phyloP scores from a whole-genome alignment of 1,140 invertebrate genomes.

The Mya arenaria region DNA sequence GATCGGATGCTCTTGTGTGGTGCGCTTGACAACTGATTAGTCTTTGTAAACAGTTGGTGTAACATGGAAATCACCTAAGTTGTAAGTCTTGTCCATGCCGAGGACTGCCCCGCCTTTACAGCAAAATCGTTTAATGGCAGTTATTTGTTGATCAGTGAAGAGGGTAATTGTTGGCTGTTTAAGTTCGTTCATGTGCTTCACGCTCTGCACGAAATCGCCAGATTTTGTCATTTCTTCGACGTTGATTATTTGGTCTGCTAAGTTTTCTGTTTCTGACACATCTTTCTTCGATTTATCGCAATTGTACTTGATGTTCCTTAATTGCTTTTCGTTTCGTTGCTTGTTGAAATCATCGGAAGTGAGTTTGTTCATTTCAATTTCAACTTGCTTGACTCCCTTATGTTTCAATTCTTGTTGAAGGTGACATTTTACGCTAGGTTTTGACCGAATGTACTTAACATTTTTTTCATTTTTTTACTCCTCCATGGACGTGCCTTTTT shows the following conservation, averaged over 20 bases:
- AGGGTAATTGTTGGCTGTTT: constrained; percentile 10
- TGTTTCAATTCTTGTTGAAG: neutral
- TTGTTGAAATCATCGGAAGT: neutral
- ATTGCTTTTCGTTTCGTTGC: constrained; percentile 2
- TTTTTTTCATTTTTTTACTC: neutral
- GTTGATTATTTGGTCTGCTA: constrained; percentile 1
- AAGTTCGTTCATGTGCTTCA: constrained; percentile 13
- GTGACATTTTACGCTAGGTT: neutral
- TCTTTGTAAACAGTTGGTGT: constrained; percentile 40
- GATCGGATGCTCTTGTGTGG: neutral
- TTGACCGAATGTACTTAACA: neutral
- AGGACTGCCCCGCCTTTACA: constrained; percentile 10
- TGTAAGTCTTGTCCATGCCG: constrained; percentile 38
- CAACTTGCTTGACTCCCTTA: neutral
- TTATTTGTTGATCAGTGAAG: constrained; percentile 18
- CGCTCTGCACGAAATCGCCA: constrained; percentile 10
- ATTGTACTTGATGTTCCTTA: neutral
- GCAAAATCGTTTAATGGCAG: constrained; percentile 32
- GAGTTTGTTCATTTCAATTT: neutral
- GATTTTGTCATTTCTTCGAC: constrained; percentile 33
- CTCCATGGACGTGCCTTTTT: too few relatives aligned
- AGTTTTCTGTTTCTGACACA: neutral
- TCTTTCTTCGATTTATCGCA: neutral
- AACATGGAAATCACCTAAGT: constrained; percentile 14
- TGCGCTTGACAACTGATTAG: neutral